A percentile compares a stretch with the other conserved stretches of the same genome.
Conservation (phyloP, 2,113 vertebrate species). For the Anguilla japonica region DNA sequence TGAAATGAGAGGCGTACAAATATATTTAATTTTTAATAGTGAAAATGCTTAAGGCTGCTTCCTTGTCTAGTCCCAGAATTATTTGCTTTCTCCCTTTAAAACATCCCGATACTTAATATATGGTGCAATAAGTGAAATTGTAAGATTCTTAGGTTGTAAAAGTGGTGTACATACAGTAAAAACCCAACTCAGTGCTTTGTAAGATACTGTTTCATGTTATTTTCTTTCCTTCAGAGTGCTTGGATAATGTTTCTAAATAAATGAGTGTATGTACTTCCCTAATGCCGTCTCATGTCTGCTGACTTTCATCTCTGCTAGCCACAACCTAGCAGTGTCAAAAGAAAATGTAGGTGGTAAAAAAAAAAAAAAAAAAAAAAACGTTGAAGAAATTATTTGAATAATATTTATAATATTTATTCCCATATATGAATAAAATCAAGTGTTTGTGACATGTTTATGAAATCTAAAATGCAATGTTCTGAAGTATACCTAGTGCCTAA, state of each 20-base stretch:
- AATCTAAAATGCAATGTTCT: too few species aligned
- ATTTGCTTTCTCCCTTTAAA: background rate
- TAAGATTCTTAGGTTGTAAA: constrained; percentile 8
- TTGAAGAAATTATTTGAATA: too few species aligned
- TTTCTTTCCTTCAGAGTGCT: constrained; percentile 11
- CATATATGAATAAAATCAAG: too few species aligned
- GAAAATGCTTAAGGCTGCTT: background rate
- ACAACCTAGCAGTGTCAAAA: background rate
- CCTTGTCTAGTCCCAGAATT: background rate
- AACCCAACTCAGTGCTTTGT: background rate
- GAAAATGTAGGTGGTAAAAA: too few species aligned
- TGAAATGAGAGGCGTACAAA: background rate
- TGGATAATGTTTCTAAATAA: constrained; percentile 24
- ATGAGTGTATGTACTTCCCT: constrained; percentile 9
- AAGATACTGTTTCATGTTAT: constrained; percentile 10
- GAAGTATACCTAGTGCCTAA: too few species aligned
- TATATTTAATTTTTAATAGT: too few species aligned
- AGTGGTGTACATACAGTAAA: background rate
- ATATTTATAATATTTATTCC: too few species aligned
- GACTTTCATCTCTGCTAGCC: background rate
- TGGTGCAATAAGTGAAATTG: background rate
- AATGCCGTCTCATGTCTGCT: background rate
- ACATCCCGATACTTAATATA: background rate
- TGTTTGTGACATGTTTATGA: too few species aligned
- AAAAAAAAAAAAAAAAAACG: too few species aligned